Evolutionary conservation across 2,888 invertebrate species (phyloP), one percentile per base, ranked within the genome.

Genomic region (Sussaba pulchella): DNA sequence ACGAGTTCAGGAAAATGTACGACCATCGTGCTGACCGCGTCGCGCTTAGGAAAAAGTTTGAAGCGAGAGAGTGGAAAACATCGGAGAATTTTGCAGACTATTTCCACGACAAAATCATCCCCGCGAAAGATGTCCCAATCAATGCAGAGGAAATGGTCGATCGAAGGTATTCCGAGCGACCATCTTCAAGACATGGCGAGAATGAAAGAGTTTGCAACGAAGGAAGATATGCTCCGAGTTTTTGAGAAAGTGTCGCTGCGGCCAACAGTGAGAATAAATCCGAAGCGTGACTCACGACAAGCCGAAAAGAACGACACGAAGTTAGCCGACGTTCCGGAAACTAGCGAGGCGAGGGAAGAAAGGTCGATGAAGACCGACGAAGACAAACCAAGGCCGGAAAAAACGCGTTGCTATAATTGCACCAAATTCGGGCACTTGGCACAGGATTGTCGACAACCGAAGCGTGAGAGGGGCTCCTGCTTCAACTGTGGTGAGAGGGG

Each of bases 391-490:
- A 64, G 24, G 36, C 31, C 31, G 31, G 6, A 31, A 31, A 54
- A 10, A n/a, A 1, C 17, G 21, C 50, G 72, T 6, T 54, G 54
- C n/a, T 54, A 54, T 6, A 54, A 54, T 6, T 26, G 54, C 14
- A 24, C 24, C 10, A 24, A 54, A 3, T 12, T 54, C 4, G 70
- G 47, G 14, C 64, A 64, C 31, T 26, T 64, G 3, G 45, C n/a
- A 36, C 10, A 1, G 9, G 45, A 64, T 6, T 66, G 66, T 39
- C 50, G 64, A 85, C 88, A 10, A 83, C 90, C 12, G 87, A 88
- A 80, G 85, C 86, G 1, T 52, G 87, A 73, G 6, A 31, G 6
- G 31, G 31, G 31, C 31, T 31, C 31, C 31, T 31, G 31, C 6
- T 31, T 31, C 31, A 31, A 31, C 31, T 31, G 6, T 31, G 31